These are phyloP conservation scores for Gallinago media DNA, from an alignment of 2,113 vertebrate species.

Conservation along the genomic window DNA sequence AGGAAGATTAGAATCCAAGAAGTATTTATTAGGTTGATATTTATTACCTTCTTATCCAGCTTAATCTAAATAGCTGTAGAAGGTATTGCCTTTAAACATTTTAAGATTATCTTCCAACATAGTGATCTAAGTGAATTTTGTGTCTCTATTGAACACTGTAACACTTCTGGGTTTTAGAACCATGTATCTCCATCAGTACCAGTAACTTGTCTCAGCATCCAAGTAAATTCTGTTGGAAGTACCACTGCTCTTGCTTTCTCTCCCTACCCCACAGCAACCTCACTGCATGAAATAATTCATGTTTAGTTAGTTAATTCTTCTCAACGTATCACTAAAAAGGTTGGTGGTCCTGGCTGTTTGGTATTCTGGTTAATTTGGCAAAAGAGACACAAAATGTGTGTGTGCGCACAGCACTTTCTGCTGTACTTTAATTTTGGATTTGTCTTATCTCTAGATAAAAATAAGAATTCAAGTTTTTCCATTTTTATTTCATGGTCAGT, in stretches of 20 bases:
- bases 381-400: background rate
- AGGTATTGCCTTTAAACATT: background rate
- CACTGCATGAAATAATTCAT: background rate
- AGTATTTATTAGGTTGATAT: background rate
- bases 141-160: background rate
- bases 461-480: background rate
- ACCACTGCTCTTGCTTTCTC: background rate
- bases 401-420: background rate
- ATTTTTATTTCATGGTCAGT: background rate
- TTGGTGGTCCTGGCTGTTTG: background rate
- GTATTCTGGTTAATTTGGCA: background rate
- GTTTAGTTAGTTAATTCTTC: background rate
- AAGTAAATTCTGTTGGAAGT: background rate
- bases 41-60: background rate
- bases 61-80: slow-evolving; percentile 9
- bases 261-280: background rate
- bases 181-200: background rate
- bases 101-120: background rate
- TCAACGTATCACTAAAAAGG: background rate
- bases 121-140: background rate
- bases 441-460: background rate
- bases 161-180: background rate
- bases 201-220: background rate
- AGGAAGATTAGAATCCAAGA: background rate
- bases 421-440: background rate